Evolutionary conservation across 2,888 invertebrate species (phyloP), one percentile per base, ranked within the genome.

Genomic region (Corbicula japonica): DNA sequence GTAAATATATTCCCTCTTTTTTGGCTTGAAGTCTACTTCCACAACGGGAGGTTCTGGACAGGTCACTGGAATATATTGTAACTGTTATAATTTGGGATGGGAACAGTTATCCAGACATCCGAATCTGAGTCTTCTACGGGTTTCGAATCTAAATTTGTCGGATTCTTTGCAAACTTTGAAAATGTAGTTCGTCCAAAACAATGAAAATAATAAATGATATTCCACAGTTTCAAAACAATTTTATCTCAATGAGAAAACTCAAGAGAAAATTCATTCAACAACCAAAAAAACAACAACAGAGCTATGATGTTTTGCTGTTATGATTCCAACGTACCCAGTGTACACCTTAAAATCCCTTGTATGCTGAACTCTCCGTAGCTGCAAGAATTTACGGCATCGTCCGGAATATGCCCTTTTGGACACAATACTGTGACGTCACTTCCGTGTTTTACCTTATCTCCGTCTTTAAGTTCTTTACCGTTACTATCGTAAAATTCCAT

Each of bases 371-470:
- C 26, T 6, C 72, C 63, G 34, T 56, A 54, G 1, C 18, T 44
- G 28, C 72, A 72, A 0, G 23, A 34, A 32, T 44, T 34, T 28
- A 4, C 21, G 21, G 12, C 28, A 1, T 28, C 4, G 12, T 56
- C 63, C 18, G 63, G 44, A 15, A 72, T 58, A 23, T 72, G 34
- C 0, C 63, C 56, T n/a, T 12, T 18, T n/a, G 34, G 34, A 63
- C 72, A 72, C 0, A 18, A 1, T 38, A 63, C 23, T n/a, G 6
- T 46, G n/a, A 72, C 63, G 18, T 44, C 56, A 34, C 28, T 30
- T 46, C 56, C 72, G 63, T 72, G 72, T 8, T 5, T 1, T 2
- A 72, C 63, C 15, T 46, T 15, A 5, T 44, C 6, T 5, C 54
- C 63, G 8, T 1, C n/a, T 21, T 18, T 2, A 8, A 72, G 18